A percentile compares a stretch with the other conserved stretches of the same genome.
These are phyloP conservation scores for Lanius ludovicianus DNA, from an alignment of 2,113 vertebrate genomes.

Conservation along the genomic window DNA sequence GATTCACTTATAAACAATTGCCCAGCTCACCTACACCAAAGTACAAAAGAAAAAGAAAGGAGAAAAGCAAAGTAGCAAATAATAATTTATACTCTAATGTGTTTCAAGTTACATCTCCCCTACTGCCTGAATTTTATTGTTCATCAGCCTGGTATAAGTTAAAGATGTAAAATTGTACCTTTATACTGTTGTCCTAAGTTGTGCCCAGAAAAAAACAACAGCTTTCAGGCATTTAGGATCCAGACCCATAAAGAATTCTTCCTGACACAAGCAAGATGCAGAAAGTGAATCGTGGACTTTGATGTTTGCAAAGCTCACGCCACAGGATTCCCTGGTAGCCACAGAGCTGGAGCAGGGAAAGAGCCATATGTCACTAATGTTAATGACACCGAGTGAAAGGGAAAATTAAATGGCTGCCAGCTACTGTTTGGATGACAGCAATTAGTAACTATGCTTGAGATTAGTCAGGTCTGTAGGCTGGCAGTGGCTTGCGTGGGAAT, in stretches of 20 bases:
- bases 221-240: neutral
- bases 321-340: neutral
- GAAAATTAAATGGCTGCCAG: constrained; percentile 51
- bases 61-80: neutral
- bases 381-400: constrained; percentile 38
- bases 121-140: neutral
- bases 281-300: neutral
- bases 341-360: neutral
- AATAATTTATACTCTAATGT: neutral
- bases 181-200: neutral
- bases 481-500: neutral
- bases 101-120: neutral
- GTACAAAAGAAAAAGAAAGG: neutral
- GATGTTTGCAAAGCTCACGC: neutral
- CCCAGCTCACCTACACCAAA: neutral
- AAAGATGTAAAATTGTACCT: neutral
- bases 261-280: neutral
- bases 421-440: constrained; percentile 39
- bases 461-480: constrained; percentile 46
- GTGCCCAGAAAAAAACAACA: neutral
- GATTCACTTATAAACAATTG: neutral
- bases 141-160: neutral
- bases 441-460: constrained; percentile 35
- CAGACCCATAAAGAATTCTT: neutral
- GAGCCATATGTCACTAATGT: neutral